Conservation (phyloP, 2,113 vertebrate genomes). For the Cygnus buccinator region DNA sequence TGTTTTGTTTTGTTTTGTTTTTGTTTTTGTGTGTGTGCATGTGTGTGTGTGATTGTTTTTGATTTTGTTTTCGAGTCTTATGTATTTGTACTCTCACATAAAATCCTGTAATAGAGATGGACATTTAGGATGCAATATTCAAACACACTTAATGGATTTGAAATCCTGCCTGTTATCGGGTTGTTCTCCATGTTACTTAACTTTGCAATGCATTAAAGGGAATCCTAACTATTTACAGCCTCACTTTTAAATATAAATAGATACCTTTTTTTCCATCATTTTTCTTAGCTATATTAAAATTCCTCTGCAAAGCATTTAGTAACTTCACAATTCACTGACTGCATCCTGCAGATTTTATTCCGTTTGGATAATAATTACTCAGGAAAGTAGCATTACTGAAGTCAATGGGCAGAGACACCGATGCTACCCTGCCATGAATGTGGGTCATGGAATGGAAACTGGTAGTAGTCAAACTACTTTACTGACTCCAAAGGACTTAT, state of each 20-base stretch:
- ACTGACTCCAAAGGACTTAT: neutral
- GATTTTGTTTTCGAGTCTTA: neutral
- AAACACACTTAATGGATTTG: neutral
- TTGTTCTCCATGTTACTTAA: neutral
- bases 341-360: neutral
- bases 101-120: neutral
- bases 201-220: neutral
- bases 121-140: slow-evolving; percentile 6
- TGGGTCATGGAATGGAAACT: neutral
- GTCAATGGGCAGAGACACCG: neutral
- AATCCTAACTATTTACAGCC: neutral
- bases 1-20: too few species aligned
- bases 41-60: too few species aligned
- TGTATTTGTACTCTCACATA: neutral
- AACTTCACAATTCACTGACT: neutral
- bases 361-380: neutral
- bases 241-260: slow-evolving; percentile 10
- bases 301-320: neutral
- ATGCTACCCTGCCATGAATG: neutral
- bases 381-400: neutral
- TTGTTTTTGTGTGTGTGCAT: too few species aligned
- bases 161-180: neutral
- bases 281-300: slow-evolving; percentile 9
- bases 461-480: neutral
- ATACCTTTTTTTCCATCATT: neutral